A percentile compares a stretch with the other conserved stretches of the same genome.
Conservation (phyloP, 1,140 invertebrate species). For the Lucilia sericata region DNA sequence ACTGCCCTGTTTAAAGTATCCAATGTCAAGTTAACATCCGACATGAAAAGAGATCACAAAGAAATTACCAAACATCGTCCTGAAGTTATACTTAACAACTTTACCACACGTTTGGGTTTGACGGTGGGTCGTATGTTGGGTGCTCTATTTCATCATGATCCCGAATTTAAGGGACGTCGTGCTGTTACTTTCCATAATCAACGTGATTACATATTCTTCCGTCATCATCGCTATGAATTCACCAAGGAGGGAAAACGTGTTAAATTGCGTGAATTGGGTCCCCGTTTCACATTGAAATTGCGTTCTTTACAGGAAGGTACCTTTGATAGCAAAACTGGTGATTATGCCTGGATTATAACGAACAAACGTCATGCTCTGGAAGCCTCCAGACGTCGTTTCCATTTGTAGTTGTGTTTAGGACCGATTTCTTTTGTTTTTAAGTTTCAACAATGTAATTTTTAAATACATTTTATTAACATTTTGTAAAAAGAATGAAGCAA, state of each 20-base stretch:
- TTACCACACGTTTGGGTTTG: constrained; percentile 92
- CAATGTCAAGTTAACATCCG: constrained; percentile 86
- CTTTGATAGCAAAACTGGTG: constrained; percentile 95
- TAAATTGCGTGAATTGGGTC: constrained; percentile 93
- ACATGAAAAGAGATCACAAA: constrained; percentile 80
- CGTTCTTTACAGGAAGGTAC: constrained; percentile 95
- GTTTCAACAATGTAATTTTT: constrained; percentile 14
- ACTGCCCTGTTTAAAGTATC: constrained; percentile 89
- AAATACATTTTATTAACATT: too few relatives aligned
- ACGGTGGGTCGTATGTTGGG: constrained; percentile 93
- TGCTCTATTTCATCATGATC: constrained; percentile 96
- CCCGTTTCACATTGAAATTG: constrained; percentile 94
- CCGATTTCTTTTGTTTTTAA: not conserved
- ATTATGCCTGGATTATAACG: constrained; percentile 97
- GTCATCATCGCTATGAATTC: constrained; percentile 98
- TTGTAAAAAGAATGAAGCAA: too few relatives aligned
- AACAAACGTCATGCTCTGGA: constrained; percentile 91
- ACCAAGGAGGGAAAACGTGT: constrained; percentile 83
- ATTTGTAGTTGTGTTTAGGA: constrained; percentile 73
- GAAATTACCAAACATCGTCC: constrained; percentile 88
- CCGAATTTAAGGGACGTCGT: constrained; percentile 91
- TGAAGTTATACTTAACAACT: constrained; percentile 97
- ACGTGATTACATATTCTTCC: constrained; percentile 98
- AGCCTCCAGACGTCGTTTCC: constrained; percentile 89
- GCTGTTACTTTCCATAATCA: constrained; percentile 99